These are phyloP conservation scores for Globodera rostochiensis DNA, from an alignment of 1,140 invertebrate species.

Conservation along the genomic window DNA sequence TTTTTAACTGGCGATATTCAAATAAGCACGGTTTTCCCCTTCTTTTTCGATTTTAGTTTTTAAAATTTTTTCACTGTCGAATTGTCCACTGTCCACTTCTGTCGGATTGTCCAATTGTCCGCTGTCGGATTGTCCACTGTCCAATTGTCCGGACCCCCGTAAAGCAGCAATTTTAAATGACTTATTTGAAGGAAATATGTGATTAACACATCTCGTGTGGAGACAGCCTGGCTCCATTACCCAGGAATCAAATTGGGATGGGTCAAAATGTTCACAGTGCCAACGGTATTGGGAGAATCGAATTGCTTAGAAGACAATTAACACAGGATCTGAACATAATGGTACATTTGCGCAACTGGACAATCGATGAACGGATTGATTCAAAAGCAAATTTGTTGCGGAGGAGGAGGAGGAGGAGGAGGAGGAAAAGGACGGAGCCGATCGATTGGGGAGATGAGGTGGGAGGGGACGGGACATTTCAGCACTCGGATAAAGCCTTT, in stretches of 20 bases:
- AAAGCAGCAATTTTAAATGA: neutral
- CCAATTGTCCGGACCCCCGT: too few relatives aligned
- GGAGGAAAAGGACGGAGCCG: neutral
- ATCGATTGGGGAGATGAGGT: neutral
- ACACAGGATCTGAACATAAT: constrained; percentile 47
- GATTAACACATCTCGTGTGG: constrained; percentile 44
- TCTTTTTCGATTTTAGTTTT: too few relatives aligned
- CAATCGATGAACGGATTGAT: constrained; percentile 8
- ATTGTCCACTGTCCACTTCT: too few relatives aligned
- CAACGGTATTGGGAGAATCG: neutral
- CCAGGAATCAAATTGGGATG: constrained; percentile 37
- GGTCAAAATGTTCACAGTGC: constrained; percentile 46
- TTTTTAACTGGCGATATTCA: too few relatives aligned
- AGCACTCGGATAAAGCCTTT: neutral
- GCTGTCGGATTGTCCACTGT: too few relatives aligned
- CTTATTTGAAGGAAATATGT: constrained; percentile 42
- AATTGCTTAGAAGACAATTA: neutral
- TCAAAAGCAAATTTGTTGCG: neutral
- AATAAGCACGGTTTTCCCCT: too few relatives aligned
- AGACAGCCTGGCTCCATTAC: constrained; percentile 51
- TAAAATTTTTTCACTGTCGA: too few relatives aligned
- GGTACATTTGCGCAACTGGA: constrained; percentile 54
- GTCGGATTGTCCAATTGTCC: too few relatives aligned
- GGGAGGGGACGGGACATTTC: neutral
- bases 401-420: neutral